phyloP scores from a whole-genome alignment of 2,888 invertebrate species.

The Strigamia maritima region DNA sequence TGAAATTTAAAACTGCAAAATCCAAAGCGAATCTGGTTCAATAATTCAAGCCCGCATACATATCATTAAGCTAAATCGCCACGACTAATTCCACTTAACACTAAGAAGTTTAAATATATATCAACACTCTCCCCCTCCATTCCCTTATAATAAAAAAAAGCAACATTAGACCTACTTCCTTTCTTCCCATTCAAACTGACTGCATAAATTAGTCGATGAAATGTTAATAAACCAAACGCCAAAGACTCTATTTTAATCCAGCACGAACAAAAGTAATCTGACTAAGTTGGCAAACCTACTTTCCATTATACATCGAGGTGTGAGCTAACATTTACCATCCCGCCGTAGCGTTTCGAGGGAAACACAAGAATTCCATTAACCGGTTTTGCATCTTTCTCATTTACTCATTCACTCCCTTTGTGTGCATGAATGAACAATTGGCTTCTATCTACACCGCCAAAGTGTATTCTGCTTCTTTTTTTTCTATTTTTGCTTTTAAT shows the following conservation, averaged over 20 bases:
- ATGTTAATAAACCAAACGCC: constrained; percentile 22
- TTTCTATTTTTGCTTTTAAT: not conserved
- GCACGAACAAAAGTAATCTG: constrained; percentile 28
- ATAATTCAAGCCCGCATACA: not conserved
- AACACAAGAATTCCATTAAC: constrained; percentile 37
- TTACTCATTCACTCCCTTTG: constrained; percentile 28
- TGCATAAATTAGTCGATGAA: not conserved
- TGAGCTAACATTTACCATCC: constrained; percentile 31
- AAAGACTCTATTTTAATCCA: not conserved
- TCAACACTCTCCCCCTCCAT: not conserved
- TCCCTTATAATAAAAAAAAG: not conserved
- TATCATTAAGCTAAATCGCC: not conserved
- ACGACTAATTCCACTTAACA: not conserved
- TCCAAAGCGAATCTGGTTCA: not conserved
- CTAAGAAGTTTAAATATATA: too few relatives aligned
- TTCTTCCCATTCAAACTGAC: not conserved
- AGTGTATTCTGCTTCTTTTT: constrained; percentile 11
- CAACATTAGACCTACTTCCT: not conserved
- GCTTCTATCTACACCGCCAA: not conserved
- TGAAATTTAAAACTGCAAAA: too few relatives aligned
- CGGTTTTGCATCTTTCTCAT: constrained; percentile 34
- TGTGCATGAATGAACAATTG: constrained; percentile 24
- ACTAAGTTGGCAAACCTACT: constrained; percentile 29
- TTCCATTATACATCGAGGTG: constrained; percentile 30
- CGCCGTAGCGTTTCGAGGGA: not conserved